Evolutionary conservation across 2,797 vertebrate genomes (phyloP).

Genomic region (Phaenicophaeus curvirostris): DNA sequence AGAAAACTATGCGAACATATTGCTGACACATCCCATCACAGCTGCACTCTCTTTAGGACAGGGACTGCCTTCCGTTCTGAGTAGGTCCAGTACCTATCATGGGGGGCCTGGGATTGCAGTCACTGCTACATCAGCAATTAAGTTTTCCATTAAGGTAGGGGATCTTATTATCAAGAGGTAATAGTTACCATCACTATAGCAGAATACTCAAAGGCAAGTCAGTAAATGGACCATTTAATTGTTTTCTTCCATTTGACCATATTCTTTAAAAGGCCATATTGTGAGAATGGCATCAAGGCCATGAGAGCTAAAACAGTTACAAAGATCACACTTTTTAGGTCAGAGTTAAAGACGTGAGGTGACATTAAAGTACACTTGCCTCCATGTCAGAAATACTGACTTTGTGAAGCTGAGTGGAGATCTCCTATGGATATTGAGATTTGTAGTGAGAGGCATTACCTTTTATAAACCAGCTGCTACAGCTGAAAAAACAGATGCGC

Average conservation of each 20-base stretch:
- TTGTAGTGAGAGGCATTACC: accelerated
- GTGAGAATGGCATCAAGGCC: not conserved
- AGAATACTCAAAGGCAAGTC: not conserved
- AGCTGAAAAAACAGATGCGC: not conserved
- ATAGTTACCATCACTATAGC: not conserved
- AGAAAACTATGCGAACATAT: accelerated
- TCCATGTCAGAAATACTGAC: not conserved
- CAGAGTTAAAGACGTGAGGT: not conserved
- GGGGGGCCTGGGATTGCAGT: not conserved
- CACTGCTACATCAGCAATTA: not conserved
- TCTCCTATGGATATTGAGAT: accelerated
- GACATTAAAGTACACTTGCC: not conserved
- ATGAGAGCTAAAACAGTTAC: not conserved
- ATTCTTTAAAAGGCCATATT: not conserved
- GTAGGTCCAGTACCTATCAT: not conserved
- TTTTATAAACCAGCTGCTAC: not conserved
- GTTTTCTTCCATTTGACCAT: not conserved
- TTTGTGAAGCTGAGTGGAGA: not conserved
- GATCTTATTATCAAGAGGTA: not conserved
- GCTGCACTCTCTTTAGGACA: not conserved
- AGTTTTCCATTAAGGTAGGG: not conserved
- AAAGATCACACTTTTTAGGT: not conserved
- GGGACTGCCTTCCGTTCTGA: not conserved
- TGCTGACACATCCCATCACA: accelerated
- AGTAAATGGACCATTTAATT: not conserved